phyloP scores from a whole-genome alignment of 2,797 vertebrate species.

The Lagodon rhomboides region DNA sequence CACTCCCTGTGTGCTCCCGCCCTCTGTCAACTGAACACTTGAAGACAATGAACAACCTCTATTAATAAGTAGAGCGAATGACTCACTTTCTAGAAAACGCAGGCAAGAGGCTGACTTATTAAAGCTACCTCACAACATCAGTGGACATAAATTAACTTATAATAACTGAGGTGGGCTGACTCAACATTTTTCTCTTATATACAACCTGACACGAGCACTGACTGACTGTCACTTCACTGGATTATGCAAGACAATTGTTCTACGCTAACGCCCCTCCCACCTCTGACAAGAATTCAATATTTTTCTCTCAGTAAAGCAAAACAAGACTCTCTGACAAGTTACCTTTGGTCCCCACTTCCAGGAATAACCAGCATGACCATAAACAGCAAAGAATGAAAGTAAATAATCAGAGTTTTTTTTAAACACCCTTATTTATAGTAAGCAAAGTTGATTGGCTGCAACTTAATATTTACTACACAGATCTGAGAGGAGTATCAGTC shows the following conservation, averaged over 20 bases:
- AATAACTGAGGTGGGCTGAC: conserved; percentile 15
- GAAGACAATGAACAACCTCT: conserved; percentile 57
- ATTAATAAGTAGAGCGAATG: conserved; percentile 50
- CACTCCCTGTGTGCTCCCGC: conserved; percentile 19
- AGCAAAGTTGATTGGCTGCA: no score
- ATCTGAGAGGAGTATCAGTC: no score
- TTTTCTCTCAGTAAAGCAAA: neutral
- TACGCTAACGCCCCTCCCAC: neutral
- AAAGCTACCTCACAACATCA: conserved; percentile 8
- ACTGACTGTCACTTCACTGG: conserved; percentile 19
- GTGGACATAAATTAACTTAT: conserved; percentile 26
- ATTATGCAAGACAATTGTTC: conserved; percentile 48
- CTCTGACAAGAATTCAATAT: neutral
- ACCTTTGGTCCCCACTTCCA: neutral
- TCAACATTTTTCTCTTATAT: conserved; percentile 38
- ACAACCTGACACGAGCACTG: conserved; percentile 27
- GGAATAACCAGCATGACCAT: neutral
- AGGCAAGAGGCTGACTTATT: conserved; percentile 27
- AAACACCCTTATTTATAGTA: neutral
- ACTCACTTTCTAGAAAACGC: conserved; percentile 47
- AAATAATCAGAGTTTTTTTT: neutral
- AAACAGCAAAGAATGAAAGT: neutral
- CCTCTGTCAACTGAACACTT: conserved; percentile 44
- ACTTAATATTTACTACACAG: no score
- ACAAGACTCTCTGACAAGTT: no score